Conservation (phyloP, 2,113 vertebrate species). For the Nycticryphes semicollaris region DNA sequence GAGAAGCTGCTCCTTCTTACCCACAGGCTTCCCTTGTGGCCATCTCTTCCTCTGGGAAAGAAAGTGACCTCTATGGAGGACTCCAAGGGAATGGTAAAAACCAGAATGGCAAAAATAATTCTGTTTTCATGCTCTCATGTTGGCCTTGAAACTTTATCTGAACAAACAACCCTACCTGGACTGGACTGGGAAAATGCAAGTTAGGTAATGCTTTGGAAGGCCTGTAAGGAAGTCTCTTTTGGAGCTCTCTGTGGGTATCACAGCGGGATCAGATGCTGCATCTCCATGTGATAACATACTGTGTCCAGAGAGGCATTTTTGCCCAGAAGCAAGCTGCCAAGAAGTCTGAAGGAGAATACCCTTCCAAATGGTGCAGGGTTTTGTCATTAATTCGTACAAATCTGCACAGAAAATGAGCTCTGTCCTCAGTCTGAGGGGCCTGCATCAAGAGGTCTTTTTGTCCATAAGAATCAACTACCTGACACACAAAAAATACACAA, state of each 20-base stretch:
- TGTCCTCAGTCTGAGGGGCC: not conserved
- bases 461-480: not conserved
- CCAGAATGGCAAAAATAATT: not conserved
- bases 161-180: not conserved
- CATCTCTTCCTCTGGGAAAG: not conserved
- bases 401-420: not conserved
- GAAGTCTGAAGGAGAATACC: not conserved
- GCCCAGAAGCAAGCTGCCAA: constrained; percentile 2
- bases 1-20: not conserved
- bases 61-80: not conserved
- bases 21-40: not conserved
- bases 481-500: not conserved
- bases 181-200: not conserved
- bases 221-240: not conserved
- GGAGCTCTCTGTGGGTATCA: not conserved
- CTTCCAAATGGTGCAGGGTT: constrained; percentile 23
- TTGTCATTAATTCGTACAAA: not conserved
- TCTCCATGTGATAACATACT: not conserved
- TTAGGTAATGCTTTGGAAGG: constrained; percentile 52
- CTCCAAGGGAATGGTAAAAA: not conserved
- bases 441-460: not conserved
- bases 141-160: not conserved
- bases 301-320: constrained; percentile 41
- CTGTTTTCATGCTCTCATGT: not conserved
- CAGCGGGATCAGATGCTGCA: constrained; percentile 40